phyloP scores from a whole-genome alignment of 2,113 vertebrate species.

The Parotia lawesii region DNA sequence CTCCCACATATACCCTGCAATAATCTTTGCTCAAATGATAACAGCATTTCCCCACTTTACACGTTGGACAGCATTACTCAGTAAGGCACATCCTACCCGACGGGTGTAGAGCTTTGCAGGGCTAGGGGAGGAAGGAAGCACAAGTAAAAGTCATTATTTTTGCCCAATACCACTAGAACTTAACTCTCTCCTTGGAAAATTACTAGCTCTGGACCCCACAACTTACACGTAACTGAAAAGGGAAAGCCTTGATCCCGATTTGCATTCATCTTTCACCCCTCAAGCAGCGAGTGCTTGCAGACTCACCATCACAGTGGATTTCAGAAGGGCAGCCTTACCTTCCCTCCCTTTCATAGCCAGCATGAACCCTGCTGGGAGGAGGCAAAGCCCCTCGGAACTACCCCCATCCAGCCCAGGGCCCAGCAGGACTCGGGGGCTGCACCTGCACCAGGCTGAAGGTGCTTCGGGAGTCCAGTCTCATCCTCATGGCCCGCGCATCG shows the following conservation, averaged over 20 bases:
- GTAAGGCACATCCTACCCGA: background rate
- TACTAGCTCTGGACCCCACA: background rate
- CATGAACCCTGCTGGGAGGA: rapidly evolving
- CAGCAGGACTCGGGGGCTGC: background rate
- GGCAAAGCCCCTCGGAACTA: background rate
- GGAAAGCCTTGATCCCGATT: background rate
- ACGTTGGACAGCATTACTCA: constrained; percentile 14
- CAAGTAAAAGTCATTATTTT: background rate
- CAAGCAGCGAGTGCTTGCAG: rapidly evolving
- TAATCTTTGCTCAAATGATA: constrained; percentile 39
- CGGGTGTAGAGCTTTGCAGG: background rate
- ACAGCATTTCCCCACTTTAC: constrained; percentile 42
- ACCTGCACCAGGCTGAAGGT: rapidly evolving
- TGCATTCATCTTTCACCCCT: background rate
- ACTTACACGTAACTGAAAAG: background rate
- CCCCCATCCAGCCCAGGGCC: background rate
- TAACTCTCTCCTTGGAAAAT: background rate
- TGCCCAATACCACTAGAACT: background rate
- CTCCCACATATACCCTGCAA: constrained; percentile 50
- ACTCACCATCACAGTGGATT: rapidly evolving
- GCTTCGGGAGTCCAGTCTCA: background rate
- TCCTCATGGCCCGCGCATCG: rapidly evolving
- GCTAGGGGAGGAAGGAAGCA: background rate
- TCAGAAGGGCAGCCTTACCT: rapidly evolving
- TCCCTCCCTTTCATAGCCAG: rapidly evolving